Base-by-base conservation (phyloP, 1,140 invertebrate genomes). In the Wiebesia pumilae region DNA sequence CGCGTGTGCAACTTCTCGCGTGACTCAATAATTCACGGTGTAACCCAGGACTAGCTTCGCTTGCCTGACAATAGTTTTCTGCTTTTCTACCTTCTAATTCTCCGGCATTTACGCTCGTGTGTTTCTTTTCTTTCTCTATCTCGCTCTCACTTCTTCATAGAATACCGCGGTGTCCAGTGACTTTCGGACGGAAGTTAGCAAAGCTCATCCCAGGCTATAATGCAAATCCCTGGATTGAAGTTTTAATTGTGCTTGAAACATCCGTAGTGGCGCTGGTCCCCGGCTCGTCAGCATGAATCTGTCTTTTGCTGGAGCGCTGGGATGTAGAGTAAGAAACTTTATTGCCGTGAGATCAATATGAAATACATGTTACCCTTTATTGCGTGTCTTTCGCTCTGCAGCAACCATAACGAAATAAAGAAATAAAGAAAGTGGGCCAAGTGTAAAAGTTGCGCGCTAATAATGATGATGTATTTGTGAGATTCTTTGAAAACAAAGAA, bases 1-100 rank as follows among this genome's bases (percentile, higher is more conserved):
- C 69, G 69, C 24, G 83, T 86, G 71, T 87, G 87, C 90, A 75
- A 69, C 88, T 47, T 43, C 87, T 91, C 88, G 90, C 90, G 90
- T 91, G 90, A 91, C 90, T 88, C 89, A 90, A 90, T 91, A 89
- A 91, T 90, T 91, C 90, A 91, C 89, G 88, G 47, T 73, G 80
- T 81, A 81, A 81, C 62, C 80, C 38, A 33, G 80, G 80, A n/a
- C n/a, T n/a, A n/a, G 80, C 80, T 81, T 77, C 40, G 73, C 58
- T 43, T n/a, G 73, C 24, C 75, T 80, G 75, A 77, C 83, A 85
- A 85, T 77, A 80, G 83, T 85, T 65, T 85, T 77, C 73, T 84
- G 38, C 73, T 73, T 54, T 67, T 83, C 82, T 27, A 77, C 71
- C 82, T 77, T 75, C 43, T 62, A 77, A 77, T 77, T 65, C 73